Evolutionary conservation across 1,140 invertebrate genomes (phyloP).

Genomic region (Drosophila paulistorum): DNA sequence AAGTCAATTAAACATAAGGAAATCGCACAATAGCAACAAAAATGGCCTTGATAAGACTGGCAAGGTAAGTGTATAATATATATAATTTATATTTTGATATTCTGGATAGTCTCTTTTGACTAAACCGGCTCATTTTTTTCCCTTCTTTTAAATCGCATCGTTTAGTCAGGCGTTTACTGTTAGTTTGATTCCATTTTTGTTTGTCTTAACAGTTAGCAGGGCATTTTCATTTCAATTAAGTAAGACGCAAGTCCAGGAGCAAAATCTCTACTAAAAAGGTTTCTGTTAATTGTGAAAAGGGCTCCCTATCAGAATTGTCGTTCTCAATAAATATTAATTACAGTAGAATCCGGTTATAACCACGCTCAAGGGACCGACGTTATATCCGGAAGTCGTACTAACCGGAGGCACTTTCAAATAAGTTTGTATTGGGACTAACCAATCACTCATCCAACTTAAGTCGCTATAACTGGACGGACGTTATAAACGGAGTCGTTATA

Average conservation of each 20-base stretch:
- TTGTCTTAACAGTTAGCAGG: conserved; percentile 45
- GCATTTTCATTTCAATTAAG: conserved; percentile 32
- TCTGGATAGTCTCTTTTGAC: neutral
- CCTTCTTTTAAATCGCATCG: conserved; percentile 11
- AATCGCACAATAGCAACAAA: conserved; percentile 39
- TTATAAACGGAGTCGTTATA: too few relatives aligned
- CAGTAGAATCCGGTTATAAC: too few relatives aligned
- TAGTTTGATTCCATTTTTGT: conserved; percentile 22
- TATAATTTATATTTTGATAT: neutral
- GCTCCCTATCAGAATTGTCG: neutral
- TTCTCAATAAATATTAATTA: too few relatives aligned
- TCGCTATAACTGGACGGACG: too few relatives aligned
- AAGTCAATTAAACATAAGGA: conserved; percentile 36
- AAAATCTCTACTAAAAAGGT: neutral
- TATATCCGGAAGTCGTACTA: too few relatives aligned
- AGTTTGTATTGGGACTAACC: too few relatives aligned
- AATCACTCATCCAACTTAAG: too few relatives aligned
- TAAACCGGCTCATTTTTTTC: conserved; percentile 29
- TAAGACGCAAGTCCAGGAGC: conserved; percentile 25
- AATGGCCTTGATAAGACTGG: conserved; percentile 79
- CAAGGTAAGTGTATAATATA: conserved; percentile 63
- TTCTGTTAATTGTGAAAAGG: neutral
- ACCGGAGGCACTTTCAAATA: too few relatives aligned
- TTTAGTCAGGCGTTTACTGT: conserved; percentile 2
- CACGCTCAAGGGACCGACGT: too few relatives aligned